Conservation (phyloP, 2,797 vertebrate genomes). For the Amblyraja radiata region DNA sequence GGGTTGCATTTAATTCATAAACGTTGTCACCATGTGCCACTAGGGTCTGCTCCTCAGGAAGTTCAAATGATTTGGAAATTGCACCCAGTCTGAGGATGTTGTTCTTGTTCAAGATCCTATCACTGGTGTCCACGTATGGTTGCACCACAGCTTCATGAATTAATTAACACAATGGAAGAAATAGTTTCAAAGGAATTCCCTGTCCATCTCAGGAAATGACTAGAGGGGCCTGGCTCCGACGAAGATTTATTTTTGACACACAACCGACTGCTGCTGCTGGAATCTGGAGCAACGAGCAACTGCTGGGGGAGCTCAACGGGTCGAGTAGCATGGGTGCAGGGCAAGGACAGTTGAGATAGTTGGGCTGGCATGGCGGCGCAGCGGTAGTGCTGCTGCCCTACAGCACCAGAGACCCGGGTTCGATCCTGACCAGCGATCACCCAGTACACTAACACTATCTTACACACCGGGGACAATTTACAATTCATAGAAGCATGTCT, state of each 20-base stretch:
- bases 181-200: slow-evolving; percentile 18
- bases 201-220: slow-evolving; percentile 20
- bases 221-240: neutral
- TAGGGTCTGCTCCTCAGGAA: neutral
- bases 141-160: neutral
- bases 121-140: neutral
- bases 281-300: too few species aligned
- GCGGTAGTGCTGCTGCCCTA: too few species aligned
- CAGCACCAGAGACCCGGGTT: too few species aligned
- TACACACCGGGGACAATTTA: too few species aligned
- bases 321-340: too few species aligned
- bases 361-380: too few species aligned
- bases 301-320: too few species aligned
- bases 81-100: neutral
- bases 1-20: neutral
- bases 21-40: neutral
- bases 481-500: too few species aligned
- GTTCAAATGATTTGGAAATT: neutral
- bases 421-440: too few species aligned
- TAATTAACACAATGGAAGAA: neutral
- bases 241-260: neutral
- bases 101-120: neutral
- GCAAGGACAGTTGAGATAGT: too few species aligned
- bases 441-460: too few species aligned
- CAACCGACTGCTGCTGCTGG: too few species aligned